Percentiles rank a stretch among this genome's conserved stretches.
Evolutionary conservation across 2,888 invertebrate genomes (phyloP).

Genomic region (Eilema caniola): DNA sequence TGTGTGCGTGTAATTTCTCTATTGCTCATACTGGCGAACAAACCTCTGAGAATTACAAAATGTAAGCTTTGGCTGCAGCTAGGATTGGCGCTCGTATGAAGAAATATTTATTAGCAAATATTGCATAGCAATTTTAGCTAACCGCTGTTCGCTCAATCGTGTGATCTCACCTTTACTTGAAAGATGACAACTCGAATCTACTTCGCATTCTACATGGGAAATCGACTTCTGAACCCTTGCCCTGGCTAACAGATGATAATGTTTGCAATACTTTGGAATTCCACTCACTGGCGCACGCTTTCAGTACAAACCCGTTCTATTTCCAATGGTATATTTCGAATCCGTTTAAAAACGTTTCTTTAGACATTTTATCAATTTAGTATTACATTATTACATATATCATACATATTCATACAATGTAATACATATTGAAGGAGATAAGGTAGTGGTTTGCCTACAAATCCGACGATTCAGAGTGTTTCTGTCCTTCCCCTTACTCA

Average conservation of each 20-base stretch:
- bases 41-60: not conserved
- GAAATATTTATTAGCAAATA: not conserved
- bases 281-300: not conserved
- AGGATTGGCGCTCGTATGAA: not conserved
- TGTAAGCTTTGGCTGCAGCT: not conserved
- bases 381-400: too few species aligned
- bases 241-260: conserved; percentile 18
- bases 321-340: not conserved
- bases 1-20: too few species aligned
- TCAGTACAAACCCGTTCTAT: not conserved
- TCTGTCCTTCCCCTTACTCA: too few species aligned
- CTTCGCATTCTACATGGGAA: conserved; percentile 60
- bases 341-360: too few species aligned
- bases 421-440: too few species aligned
- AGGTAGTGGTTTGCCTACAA: too few species aligned
- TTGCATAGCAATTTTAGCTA: not conserved
- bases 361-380: too few species aligned
- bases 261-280: conserved; percentile 2
- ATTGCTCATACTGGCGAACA: too few species aligned
- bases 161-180: conserved; percentile 6
- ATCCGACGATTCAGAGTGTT: too few species aligned
- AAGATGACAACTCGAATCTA: conserved; percentile 53
- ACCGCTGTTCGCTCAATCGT: not conserved
- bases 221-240: conserved; percentile 57
- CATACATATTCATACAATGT: too few species aligned